Conservation (phyloP, 1,140 invertebrate genomes). For the Drosophila parabipectinata region DNA sequence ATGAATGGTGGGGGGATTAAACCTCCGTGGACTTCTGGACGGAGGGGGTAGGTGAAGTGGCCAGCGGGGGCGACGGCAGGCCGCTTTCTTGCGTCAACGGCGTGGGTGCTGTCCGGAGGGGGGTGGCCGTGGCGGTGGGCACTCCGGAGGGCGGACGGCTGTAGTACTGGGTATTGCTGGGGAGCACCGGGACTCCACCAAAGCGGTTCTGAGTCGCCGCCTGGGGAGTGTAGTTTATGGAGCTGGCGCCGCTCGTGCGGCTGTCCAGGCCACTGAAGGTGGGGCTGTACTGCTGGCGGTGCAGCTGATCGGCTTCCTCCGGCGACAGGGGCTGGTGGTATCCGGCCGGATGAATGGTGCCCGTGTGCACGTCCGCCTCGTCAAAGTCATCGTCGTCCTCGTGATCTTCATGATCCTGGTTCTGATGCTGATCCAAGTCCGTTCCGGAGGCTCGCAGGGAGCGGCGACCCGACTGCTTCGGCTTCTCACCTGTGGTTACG, state of each 20-base stretch:
- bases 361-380: slow-evolving; percentile 62
- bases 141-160: slow-evolving; percentile 67
- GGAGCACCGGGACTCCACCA: slow-evolving; percentile 78
- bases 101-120: slow-evolving; percentile 57
- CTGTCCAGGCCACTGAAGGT: slow-evolving; percentile 82
- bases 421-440: slow-evolving; percentile 83
- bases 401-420: slow-evolving; percentile 59
- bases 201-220: slow-evolving; percentile 68
- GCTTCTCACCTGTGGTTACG: slow-evolving; percentile 80
- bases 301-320: slow-evolving; percentile 71
- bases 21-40: slow-evolving; percentile 83
- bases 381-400: slow-evolving; percentile 79
- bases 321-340: slow-evolving; percentile 77
- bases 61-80: slow-evolving; percentile 72
- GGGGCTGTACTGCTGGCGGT: slow-evolving; percentile 78
- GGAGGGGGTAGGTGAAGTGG: slow-evolving; percentile 78
- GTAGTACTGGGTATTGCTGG: slow-evolving; percentile 73
- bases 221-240: slow-evolving; percentile 73
- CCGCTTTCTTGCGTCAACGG: slow-evolving; percentile 76
- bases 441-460: slow-evolving; percentile 83
- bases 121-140: slow-evolving; percentile 38
- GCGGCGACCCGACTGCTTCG: slow-evolving; percentile 85
- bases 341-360: slow-evolving; percentile 62
- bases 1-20: slow-evolving; percentile 37
- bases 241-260: slow-evolving; percentile 69